These are phyloP conservation scores for Rutilus rutilus DNA, from an alignment of 2,113 vertebrate species.

Conservation along the genomic window DNA sequence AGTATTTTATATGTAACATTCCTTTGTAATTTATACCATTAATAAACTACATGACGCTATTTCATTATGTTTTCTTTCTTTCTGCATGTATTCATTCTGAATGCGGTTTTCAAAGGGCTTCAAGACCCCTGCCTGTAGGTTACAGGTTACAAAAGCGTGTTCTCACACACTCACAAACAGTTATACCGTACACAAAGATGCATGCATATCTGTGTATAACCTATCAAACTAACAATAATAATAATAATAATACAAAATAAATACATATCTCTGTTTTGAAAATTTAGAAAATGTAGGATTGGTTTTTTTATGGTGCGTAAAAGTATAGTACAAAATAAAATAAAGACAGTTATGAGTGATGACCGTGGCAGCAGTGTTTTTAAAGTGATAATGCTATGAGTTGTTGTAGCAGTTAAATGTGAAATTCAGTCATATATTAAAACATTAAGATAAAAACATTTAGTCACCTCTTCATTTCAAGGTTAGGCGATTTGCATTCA, in stretches of 20 bases:
- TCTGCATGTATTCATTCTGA: background rate
- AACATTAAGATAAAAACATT: background rate
- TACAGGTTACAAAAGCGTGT: constrained; percentile 16
- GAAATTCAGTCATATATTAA: background rate
- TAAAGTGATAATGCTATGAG: background rate
- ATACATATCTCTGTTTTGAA: background rate
- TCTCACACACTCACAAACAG: constrained; percentile 19
- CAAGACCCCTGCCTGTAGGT: constrained; percentile 31
- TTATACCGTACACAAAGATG: constrained; percentile 21
- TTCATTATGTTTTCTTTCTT: background rate
- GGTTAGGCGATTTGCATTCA: background rate
- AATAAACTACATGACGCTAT: background rate
- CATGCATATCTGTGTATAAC: background rate
- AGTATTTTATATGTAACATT: background rate
- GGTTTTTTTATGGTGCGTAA: background rate
- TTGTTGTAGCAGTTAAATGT: background rate
- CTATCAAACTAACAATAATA: background rate
- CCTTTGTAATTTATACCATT: background rate
- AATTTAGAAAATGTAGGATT: background rate
- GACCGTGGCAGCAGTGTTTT: background rate
- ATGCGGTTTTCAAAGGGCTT: constrained; percentile 18
- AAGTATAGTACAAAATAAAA: constrained; percentile 2
- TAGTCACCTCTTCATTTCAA: background rate
- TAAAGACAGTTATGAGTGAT: background rate
- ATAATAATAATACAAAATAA: background rate